Conservation (phyloP, 1,140 invertebrate genomes). For the Pseudachorutes palmiensis region DNA sequence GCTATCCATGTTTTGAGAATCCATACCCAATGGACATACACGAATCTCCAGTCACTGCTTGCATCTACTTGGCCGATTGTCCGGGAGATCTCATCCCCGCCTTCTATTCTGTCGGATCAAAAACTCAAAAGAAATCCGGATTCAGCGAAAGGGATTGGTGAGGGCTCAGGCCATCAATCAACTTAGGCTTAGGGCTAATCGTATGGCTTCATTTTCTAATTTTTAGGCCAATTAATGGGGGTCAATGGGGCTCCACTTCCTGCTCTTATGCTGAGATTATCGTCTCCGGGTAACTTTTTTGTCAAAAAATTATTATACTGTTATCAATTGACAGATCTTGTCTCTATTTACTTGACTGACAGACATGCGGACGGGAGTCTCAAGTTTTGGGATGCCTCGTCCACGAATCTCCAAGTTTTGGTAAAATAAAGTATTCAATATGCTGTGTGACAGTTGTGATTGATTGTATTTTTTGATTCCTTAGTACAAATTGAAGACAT, state of each 20-base stretch:
- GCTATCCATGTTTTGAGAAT: constrained; percentile 98
- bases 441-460: neutral
- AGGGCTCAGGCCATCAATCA: no score
- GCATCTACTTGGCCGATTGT: constrained; percentile 56
- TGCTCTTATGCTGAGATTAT: constrained; percentile 96
- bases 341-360: constrained; percentile 18
- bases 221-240: constrained; percentile 24
- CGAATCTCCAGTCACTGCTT: constrained; percentile 92
- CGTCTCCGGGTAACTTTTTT: constrained; percentile 91
- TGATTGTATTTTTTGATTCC: neutral
- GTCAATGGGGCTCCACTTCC: constrained; percentile 76
- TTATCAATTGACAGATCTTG: no score
- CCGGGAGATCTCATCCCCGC: constrained; percentile 92
- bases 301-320: no score
- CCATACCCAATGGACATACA: constrained; percentile 99
- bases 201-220: neutral
- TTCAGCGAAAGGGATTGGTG: constrained; percentile 89
- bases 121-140: constrained; percentile 57
- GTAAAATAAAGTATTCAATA: neutral
- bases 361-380: constrained; percentile 93
- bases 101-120: constrained; percentile 78
- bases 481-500: constrained; percentile 90
- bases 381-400: constrained; percentile 96
- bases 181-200: no score
- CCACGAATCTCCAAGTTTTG: constrained; percentile 82